Evolutionary conservation across 2,113 vertebrate species (phyloP).

Genomic region (Hippocampus abdominalis): DNA sequence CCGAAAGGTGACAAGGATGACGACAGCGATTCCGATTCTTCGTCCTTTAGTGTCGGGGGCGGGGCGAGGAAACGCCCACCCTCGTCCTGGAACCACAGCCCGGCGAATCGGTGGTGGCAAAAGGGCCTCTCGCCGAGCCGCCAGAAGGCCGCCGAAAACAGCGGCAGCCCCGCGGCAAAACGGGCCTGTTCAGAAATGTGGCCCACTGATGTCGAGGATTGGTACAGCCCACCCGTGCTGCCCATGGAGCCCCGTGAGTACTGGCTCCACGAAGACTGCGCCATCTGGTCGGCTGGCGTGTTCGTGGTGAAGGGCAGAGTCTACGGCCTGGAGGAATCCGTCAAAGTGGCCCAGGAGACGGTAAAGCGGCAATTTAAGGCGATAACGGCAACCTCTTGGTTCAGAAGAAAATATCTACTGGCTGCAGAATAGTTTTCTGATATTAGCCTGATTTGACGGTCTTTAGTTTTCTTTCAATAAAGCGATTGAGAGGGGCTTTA

Average conservation of each 20-base stretch:
- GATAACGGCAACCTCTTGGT: not conserved
- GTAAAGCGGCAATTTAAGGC: slow-evolving; percentile 52
- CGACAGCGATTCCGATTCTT: slow-evolving; percentile 66
- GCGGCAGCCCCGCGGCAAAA: slow-evolving; percentile 57
- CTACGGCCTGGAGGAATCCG: slow-evolving; percentile 74
- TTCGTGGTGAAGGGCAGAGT: slow-evolving; percentile 76
- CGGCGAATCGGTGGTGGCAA: slow-evolving; percentile 30
- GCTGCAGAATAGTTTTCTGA: slow-evolving; percentile 1
- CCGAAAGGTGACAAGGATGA: slow-evolving; percentile 51
- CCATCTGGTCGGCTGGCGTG: slow-evolving; percentile 73
- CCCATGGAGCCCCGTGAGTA: slow-evolving; percentile 69
- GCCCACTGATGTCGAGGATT: slow-evolving; percentile 50
- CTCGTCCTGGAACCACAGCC: slow-evolving; percentile 12
- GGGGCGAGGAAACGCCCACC: slow-evolving; percentile 29
- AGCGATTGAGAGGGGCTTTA: no score
- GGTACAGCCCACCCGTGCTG: slow-evolving; percentile 73
- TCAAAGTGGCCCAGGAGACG: slow-evolving; percentile 68
- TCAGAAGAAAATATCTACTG: not conserved
- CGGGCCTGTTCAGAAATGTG: slow-evolving; percentile 35
- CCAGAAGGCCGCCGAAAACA: slow-evolving; percentile 23
- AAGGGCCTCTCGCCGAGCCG: slow-evolving; percentile 29
- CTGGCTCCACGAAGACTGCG: slow-evolving; percentile 80
- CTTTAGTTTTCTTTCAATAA: not conserved
- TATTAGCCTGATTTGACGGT: not conserved
- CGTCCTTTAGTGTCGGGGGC: slow-evolving; percentile 30